Base-by-base conservation (phyloP, 2,888 invertebrate genomes). In the Chaetogeoica ovagalla region DNA sequence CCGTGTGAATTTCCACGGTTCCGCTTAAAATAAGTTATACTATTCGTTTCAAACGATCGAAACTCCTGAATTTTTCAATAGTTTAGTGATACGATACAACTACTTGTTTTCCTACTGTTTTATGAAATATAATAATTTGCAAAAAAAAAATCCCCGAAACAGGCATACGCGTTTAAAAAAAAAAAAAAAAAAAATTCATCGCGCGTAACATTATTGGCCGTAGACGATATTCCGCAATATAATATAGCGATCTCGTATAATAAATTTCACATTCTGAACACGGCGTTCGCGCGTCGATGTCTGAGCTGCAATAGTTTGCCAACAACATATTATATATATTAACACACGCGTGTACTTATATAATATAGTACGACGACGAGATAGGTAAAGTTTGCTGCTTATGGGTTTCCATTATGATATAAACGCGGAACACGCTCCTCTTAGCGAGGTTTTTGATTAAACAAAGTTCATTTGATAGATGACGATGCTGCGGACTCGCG, bases 401-500 rank as follows among this genome's bases (percentile, higher is more conserved):
- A 77, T 69, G 52, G 48, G 37, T 7, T 77, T 77, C 60, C 76
- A 48, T 69, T 69, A 68, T 48, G 48, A 7, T 1, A 30, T 17
- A 37, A 30, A 30, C 17, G 76, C 43, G 43, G 9, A 43, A 7
- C n/a, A n/a, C n/a, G n/a, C n/a, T n/a, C n/a, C n/a, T n/a, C n/a
- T 30, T 30, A 30, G 6, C 4, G 43, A 9, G 8, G 76, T 77
- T 77, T 77, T 77, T 60, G 69, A 77, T 77, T 77, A 77, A 77
- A 77, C 76, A 69, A 77, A 77, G 76, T 77, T 77, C 21, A 37
- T 69, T 77, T 77, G 76, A 77, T 77, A 62, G 76, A 77, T 77
- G 76, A 77, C 69, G 60, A 60, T 7, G 55, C 19, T 43, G 59
- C 11, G 17, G n/a, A 2, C 17, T n/a, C 17, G 30, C 30, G 7